Evolutionary conservation across 2,888 invertebrate genomes (phyloP).

Genomic region (Zootermopsis nevadensis): DNA sequence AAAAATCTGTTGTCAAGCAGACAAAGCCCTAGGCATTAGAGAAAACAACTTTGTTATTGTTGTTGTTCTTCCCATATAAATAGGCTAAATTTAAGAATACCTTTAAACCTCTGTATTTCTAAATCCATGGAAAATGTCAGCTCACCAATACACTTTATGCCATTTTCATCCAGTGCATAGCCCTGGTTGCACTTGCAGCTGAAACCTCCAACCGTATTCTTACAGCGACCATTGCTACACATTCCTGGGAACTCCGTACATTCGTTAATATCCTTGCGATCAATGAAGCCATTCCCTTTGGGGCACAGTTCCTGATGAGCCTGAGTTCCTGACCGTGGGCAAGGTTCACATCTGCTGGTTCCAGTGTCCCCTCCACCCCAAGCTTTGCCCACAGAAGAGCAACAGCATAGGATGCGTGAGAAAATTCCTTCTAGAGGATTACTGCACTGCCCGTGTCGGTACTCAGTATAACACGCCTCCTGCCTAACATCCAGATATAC

Average conservation of each 20-base stretch:
- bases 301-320: slow-evolving; percentile 73
- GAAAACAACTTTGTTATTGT: too few relatives aligned
- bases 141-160: slow-evolving; percentile 76
- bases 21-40: too few relatives aligned
- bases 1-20: too few relatives aligned
- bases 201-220: slow-evolving; percentile 82
- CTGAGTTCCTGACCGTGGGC: slow-evolving; percentile 75
- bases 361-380: slow-evolving; percentile 72
- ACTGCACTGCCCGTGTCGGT: slow-evolving; percentile 78
- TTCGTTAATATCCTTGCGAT: slow-evolving; percentile 82
- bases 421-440: slow-evolving; percentile 75
- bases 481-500: slow-evolving; percentile 84
- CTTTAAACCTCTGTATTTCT: too few relatives aligned
- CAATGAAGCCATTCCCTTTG: slow-evolving; percentile 69
- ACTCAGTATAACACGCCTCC: slow-evolving; percentile 82
- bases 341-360: slow-evolving; percentile 74
- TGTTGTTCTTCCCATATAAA: too few relatives aligned
- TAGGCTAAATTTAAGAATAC: too few relatives aligned
- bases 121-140: too few relatives aligned
- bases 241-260: slow-evolving; percentile 84
- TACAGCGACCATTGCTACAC: slow-evolving; percentile 85
- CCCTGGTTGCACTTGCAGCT: slow-evolving; percentile 86
- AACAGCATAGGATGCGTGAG: slow-evolving; percentile 80
- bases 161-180: slow-evolving; percentile 77
- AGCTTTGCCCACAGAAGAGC: slow-evolving; percentile 79